Base-by-base conservation (phyloP, 2,797 vertebrate genomes). In the Mustela erminea region DNA sequence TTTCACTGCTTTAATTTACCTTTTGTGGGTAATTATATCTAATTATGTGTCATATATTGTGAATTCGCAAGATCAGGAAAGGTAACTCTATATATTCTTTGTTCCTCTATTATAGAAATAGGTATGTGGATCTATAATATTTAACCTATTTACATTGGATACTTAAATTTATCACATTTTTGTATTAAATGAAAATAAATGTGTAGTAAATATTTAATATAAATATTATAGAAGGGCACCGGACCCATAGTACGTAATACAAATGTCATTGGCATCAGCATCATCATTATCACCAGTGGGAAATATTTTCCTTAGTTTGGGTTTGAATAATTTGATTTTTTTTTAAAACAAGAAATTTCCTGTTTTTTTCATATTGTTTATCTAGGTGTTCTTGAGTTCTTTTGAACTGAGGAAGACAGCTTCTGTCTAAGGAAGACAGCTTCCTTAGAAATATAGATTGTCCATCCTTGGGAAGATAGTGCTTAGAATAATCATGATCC, bases 1-100 rank as follows among this genome's bases (percentile, higher is more conserved):
- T 86, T 86, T 97, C 58, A 9, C n/a, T 87, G 41, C 64, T 92
- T 96, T 87, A 90, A 90, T 84, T 84, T 93, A 56, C 46, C 81
- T 88, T 91, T 93, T 60, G 68, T 88, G 35, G 64, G 77, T 95
- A 86, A 49, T 64, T 92, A 82, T 94, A 92, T 35, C 21, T 97
- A 93, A 91, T 93, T 60, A 54, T 49, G 21, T 88, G 43, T 87
- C 35, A 54, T 78, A 62, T 96, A n/a, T 93, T 96, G 5, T 84
- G 60, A 87, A 72, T 90, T 96, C 29, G 27, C 66, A 64, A 64
- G 85, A 77, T 5, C 20, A 70, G 78, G 29, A 64, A n/a, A 93
- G 32, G 20, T 15, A 77, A 72, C 74, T 86, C 15, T 91, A 41
- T 91, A 49, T 77, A 78, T 11, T 54, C 5, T 64, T 72, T 95